Evolutionary conservation across 2,113 vertebrate genomes (phyloP).

Genomic region (Gymnogyps californianus): DNA sequence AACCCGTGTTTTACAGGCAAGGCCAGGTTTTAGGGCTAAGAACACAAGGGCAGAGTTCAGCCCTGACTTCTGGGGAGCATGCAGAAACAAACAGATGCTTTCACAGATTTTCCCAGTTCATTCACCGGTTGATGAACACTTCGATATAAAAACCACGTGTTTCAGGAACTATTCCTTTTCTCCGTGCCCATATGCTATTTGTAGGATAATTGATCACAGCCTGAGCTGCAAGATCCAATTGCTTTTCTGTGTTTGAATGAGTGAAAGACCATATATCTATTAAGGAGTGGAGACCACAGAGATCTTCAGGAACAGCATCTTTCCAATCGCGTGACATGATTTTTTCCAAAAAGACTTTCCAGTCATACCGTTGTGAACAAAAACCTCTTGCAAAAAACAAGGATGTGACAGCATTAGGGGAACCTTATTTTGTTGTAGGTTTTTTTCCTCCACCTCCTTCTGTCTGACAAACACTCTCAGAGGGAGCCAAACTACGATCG

Average conservation of each 20-base stretch:
- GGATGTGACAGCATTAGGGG: not conserved
- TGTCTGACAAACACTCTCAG: not conserved
- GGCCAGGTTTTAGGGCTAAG: not conserved
- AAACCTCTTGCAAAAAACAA: not conserved
- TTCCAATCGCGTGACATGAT: not conserved
- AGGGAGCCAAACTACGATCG: not conserved
- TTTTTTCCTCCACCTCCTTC: not conserved
- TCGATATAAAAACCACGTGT: accelerated
- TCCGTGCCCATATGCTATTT: not conserved
- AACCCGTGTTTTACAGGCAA: not conserved
- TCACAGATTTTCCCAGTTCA: not conserved
- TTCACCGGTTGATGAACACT: not conserved
- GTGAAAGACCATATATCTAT: not conserved
- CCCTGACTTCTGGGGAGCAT: not conserved
- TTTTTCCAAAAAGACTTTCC: not conserved
- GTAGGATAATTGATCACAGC: not conserved
- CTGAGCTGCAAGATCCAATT: not conserved
- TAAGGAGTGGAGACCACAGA: not conserved
- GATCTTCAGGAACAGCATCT: not conserved
- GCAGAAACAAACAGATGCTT: not conserved
- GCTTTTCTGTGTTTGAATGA: not conserved
- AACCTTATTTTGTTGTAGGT: not conserved
- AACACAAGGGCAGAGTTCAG: not conserved
- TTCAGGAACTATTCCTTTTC: not conserved
- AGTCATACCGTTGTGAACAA: not conserved